These are phyloP conservation scores for Empidonax alnorum DNA, from an alignment of 2,113 vertebrate species.

Conservation along the genomic window DNA sequence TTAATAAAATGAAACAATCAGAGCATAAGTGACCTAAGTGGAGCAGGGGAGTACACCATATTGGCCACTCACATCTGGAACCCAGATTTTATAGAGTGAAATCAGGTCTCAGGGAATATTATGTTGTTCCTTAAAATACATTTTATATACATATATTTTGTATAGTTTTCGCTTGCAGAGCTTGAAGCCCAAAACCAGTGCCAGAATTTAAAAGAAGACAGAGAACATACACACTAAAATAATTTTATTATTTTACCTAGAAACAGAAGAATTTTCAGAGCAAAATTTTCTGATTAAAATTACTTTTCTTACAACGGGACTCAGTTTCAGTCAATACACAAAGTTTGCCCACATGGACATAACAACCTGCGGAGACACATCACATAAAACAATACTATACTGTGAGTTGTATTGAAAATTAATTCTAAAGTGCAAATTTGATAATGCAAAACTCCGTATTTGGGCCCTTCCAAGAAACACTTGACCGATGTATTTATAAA, in stretches of 20 bases:
- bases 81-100: neutral
- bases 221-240: neutral
- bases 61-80: constrained; percentile 18
- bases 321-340: neutral
- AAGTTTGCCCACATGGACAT: accelerated
- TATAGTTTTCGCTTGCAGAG: neutral
- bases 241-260: neutral
- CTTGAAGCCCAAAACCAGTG: neutral
- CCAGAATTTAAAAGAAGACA: neutral
- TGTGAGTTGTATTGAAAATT: neutral
- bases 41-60: neutral
- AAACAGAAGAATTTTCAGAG: neutral
- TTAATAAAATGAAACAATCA: neutral
- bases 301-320: neutral
- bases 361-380: neutral
- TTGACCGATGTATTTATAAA: neutral
- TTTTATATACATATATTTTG: neutral
- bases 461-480: neutral
- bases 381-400: neutral
- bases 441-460: neutral
- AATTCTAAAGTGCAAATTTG: neutral
- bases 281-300: neutral
- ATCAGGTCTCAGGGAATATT: neutral
- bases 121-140: neutral
- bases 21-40: neutral